Evolutionary conservation across 2,797 vertebrate species (phyloP).

Genomic region (Carcharodon carcharias): DNA sequence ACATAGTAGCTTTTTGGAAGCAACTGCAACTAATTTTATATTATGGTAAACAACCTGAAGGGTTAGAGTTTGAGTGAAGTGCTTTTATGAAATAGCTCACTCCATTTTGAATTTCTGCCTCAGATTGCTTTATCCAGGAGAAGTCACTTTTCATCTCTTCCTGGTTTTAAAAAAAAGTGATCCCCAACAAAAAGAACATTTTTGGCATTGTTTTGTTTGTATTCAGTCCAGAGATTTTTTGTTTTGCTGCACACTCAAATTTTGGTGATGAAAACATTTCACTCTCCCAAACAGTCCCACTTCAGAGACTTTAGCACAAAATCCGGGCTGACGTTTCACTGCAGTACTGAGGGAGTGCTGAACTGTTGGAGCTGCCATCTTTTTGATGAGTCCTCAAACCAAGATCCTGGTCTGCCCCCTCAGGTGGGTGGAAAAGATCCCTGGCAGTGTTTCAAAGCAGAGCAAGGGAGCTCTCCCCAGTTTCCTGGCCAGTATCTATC

Average conservation of each 20-base stretch:
- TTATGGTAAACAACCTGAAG: constrained; percentile 32
- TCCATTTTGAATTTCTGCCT: neutral
- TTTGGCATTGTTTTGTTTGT: neutral
- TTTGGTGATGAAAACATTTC: neutral
- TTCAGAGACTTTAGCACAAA: neutral
- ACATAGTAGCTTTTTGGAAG: constrained; percentile 29
- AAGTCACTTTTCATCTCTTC: neutral
- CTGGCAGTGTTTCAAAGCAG: neutral
- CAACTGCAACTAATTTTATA: constrained; percentile 34
- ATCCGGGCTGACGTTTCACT: neutral
- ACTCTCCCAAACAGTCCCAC: constrained; percentile 5
- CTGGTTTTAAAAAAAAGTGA: neutral
- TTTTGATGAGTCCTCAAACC: neutral
- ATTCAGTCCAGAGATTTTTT: neutral
- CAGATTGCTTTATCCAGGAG: neutral
- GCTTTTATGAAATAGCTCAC: neutral
- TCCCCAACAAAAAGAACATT: neutral
- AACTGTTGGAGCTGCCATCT: neutral
- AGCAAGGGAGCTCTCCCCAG: neutral
- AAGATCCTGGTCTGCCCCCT: neutral
- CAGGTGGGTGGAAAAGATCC: neutral
- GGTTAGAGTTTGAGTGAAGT: neutral
- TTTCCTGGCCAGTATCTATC: neutral
- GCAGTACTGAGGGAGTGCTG: neutral
- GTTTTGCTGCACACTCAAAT: neutral